Conservation (phyloP, 2,797 vertebrate species). For the Gallinago solitaria region DNA sequence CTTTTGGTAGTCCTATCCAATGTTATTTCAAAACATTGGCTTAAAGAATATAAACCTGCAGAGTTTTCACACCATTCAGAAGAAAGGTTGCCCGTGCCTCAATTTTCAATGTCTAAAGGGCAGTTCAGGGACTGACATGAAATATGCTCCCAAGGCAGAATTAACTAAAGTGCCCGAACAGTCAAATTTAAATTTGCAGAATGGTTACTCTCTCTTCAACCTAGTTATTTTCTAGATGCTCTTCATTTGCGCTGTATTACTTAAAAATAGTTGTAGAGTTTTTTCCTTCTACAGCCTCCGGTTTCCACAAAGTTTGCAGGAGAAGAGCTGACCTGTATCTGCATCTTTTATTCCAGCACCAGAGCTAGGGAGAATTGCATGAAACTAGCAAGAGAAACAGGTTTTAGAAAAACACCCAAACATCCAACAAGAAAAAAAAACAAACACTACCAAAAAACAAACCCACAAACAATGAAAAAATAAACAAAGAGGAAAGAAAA, state of each 20-base stretch:
- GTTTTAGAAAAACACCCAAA: neutral
- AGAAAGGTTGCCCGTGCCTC: neutral
- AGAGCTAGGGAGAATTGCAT: neutral
- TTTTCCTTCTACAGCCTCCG: neutral
- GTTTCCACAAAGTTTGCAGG: neutral
- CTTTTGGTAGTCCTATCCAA: neutral
- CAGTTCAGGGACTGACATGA: neutral
- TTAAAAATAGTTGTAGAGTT: rapidly evolving
- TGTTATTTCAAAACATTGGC: neutral
- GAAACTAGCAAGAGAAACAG: neutral
- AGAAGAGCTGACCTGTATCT: neutral
- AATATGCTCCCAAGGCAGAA: neutral
- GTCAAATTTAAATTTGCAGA: neutral
- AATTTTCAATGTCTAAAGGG: neutral
- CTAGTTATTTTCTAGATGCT: neutral
- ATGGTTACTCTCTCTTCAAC: neutral
- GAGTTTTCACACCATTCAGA: neutral
- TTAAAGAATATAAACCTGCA: neutral
- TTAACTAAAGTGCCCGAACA: neutral
- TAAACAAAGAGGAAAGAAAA: rapidly evolving
- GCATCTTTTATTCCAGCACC: neutral
- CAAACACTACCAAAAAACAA: too few species aligned
- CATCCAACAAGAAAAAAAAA: neutral
- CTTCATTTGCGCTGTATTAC: neutral
- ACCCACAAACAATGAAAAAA: neutral